phyloP scores from a whole-genome alignment of 2,113 vertebrate species.

The Anguilla japonica region DNA sequence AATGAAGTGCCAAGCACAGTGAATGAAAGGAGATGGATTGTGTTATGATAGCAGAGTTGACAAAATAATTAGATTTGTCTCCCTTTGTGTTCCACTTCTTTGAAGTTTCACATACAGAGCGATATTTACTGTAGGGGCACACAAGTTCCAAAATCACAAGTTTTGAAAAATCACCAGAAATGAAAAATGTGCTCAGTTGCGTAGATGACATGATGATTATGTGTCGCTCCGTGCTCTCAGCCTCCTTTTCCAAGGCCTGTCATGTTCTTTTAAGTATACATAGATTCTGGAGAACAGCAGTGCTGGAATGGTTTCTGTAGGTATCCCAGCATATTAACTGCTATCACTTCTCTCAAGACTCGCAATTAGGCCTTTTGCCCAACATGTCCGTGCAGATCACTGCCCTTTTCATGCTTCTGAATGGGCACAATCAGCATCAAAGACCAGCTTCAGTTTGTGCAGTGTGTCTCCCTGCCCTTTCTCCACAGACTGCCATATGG shows the following conservation, averaged over 20 bases:
- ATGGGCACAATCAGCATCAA: slow-evolving; percentile 1
- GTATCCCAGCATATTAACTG: slow-evolving; percentile 30
- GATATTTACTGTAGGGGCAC: neutral
- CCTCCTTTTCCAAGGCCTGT: neutral
- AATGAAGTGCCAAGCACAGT: neutral
- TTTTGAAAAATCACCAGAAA: neutral
- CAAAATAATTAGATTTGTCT: slow-evolving; percentile 17
- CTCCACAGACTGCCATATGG: neutral
- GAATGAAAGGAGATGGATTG: slow-evolving; percentile 15
- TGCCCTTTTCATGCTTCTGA: neutral
- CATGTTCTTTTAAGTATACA: slow-evolving; percentile 22
- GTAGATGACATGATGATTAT: neutral
- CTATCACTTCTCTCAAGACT: slow-evolving; percentile 7
- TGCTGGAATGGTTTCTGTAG: slow-evolving; percentile 33
- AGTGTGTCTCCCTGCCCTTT: neutral
- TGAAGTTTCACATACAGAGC: slow-evolving; percentile 1
- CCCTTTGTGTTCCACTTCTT: slow-evolving; percentile 5
- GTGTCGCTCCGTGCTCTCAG: neutral
- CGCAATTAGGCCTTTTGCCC: neutral
- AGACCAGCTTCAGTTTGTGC: neutral
- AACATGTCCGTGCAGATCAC: neutral
- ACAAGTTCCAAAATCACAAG: neutral
- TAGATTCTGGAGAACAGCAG: slow-evolving; percentile 30
- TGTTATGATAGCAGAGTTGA: slow-evolving; percentile 16
- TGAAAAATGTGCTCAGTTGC: neutral